Conservation (phyloP, 2,113 vertebrate species). For the Parus major region DNA sequence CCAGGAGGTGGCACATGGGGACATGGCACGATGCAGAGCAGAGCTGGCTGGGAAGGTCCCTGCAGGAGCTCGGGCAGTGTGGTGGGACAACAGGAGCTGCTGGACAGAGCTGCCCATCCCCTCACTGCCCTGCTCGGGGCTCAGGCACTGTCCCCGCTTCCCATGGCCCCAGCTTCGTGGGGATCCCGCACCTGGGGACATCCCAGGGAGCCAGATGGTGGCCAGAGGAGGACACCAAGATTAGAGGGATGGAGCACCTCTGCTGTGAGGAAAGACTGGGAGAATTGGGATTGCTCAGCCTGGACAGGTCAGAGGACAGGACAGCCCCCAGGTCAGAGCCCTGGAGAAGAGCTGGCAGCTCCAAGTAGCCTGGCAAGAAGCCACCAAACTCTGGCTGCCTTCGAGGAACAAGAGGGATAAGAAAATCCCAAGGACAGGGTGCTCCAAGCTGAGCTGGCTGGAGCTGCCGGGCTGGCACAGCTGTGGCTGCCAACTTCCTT, state of each 20-base stretch:
- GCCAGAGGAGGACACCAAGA: neutral
- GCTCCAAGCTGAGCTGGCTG: neutral
- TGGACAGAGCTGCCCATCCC: neutral
- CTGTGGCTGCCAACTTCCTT: neutral
- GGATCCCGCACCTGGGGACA: neutral
- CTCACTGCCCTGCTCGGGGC: neutral
- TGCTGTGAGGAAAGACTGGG: neutral
- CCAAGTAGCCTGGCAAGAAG: neutral
- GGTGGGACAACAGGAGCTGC: neutral
- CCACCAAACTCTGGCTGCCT: neutral
- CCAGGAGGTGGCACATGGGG: neutral
- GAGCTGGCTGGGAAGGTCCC: neutral
- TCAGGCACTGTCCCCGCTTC: neutral
- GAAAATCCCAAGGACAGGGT: neutral
- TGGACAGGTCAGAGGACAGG: neutral
- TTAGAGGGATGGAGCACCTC: neutral
- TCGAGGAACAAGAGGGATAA: neutral
- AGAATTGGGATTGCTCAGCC: neutral
- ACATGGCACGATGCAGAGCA: fast-evolving
- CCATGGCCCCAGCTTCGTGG: neutral
- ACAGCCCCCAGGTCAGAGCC: neutral
- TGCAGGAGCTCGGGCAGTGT: fast-evolving
- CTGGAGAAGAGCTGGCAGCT: neutral
- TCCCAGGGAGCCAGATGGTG: neutral
- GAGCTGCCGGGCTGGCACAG: neutral